Conservation (phyloP, 1,140 invertebrate species). For the Philaenus spumarius region DNA sequence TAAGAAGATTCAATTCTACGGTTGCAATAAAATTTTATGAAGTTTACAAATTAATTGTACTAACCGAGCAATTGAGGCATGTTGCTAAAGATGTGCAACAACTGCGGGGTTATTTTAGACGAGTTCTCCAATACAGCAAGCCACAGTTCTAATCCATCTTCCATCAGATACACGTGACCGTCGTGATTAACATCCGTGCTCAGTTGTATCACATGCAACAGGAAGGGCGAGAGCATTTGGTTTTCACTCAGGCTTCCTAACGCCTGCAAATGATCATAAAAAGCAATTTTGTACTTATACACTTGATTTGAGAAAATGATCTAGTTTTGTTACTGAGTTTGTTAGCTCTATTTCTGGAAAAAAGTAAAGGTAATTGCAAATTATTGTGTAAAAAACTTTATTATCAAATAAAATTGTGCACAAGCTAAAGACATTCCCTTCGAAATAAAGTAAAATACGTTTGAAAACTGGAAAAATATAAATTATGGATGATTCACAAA, state of each 20-base stretch:
- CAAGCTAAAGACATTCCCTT: too few relatives aligned
- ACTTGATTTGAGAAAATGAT: too few relatives aligned
- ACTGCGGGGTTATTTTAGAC: constrained; percentile 48
- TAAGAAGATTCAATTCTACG: neutral
- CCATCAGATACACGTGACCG: constrained; percentile 80
- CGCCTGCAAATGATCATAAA: constrained; percentile 52
- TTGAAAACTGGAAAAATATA: too few relatives aligned
- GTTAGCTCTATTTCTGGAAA: too few relatives aligned
- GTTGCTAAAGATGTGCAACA: constrained; percentile 69
- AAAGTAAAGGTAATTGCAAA: too few relatives aligned
- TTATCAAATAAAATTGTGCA: too few relatives aligned
- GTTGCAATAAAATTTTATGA: neutral
- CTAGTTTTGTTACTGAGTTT: too few relatives aligned
- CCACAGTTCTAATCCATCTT: constrained; percentile 91
- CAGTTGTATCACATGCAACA: constrained; percentile 68
- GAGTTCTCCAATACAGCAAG: constrained; percentile 72
- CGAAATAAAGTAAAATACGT: too few relatives aligned
- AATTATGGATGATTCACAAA: too few relatives aligned
- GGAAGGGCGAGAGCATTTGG: constrained; percentile 52
- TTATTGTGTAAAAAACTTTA: too few relatives aligned
- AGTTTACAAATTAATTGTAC: neutral
- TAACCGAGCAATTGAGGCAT: constrained; percentile 68
- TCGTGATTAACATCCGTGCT: constrained; percentile 73
- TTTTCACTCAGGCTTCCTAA: constrained; percentile 50
- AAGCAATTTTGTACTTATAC: too few relatives aligned